A percentile compares a stretch with the other conserved stretches of the same genome.
These are phyloP conservation scores for Upupa epops DNA, from an alignment of 2,113 vertebrate genomes.

Conservation along the genomic window DNA sequence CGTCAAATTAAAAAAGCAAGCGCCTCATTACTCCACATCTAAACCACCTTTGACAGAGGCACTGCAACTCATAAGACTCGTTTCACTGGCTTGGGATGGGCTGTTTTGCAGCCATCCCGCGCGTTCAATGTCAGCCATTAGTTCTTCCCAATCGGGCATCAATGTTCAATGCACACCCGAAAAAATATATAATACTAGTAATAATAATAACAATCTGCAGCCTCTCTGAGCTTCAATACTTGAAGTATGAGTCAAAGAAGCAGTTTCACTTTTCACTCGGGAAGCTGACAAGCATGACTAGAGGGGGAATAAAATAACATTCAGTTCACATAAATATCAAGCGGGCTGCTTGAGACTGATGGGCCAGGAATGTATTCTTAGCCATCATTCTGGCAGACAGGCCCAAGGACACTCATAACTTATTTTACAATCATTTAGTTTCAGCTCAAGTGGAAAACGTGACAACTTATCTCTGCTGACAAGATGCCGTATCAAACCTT, in stretches of 20 bases:
- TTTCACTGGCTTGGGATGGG: conserved; percentile 42
- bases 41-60: conserved; percentile 50
- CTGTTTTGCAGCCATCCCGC: conserved; percentile 46
- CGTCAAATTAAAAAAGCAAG: conserved; percentile 43
- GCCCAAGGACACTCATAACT: conserved; percentile 99
- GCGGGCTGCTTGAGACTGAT: conserved; percentile 80
- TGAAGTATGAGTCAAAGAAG: conserved; percentile 76
- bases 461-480: conserved; percentile 99
- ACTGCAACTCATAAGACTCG: background rate
- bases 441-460: conserved; percentile 99
- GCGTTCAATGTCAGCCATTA: conserved; percentile 61
- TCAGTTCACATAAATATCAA: conserved; percentile 96
- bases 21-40: conserved; percentile 45
- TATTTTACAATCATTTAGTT: conserved; percentile 99
- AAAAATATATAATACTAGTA: conserved; percentile 72
- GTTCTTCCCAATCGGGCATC: conserved; percentile 80
- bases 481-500: conserved; percentile 90
- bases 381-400: conserved; percentile 86
- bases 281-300: conserved; percentile 92
- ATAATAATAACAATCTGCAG: conserved; percentile 73
- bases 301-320: conserved; percentile 98
- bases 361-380: conserved; percentile 83
- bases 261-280: conserved; percentile 82
- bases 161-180: conserved; percentile 65
- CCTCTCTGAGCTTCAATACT: conserved; percentile 61